Base-by-base conservation (phyloP, 2,797 vertebrate species). In the Setipinna tenuifilis region DNA sequence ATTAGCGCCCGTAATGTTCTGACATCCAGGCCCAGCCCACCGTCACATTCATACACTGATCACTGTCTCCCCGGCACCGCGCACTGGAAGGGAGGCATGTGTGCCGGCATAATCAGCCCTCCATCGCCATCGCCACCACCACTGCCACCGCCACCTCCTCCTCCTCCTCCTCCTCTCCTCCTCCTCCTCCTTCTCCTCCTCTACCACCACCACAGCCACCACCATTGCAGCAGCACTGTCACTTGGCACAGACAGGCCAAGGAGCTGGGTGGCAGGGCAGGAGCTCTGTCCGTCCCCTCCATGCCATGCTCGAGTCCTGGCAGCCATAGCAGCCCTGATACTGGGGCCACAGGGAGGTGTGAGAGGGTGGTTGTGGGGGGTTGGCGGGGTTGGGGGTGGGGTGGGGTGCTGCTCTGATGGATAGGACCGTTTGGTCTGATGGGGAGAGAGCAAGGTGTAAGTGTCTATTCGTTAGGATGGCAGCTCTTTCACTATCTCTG, bases 1-100 rank as follows among this genome's bases (percentile, higher is more conserved):
- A 97, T 97, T 97, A 97, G 96, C 91, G 94, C 95, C 94, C 96
- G 96, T 97, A 96, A 97, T 96, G 96, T 97, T 97, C 96, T 96
- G 96, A 97, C 96, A 96, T 96, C 95, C 96, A 94, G 95, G 95
- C 95, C 95, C 95, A 95, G 95, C 94, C 96, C 95, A 93, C 96
- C 95, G 95, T 96, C 96, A 97, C 95, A 96, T 96, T 96, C 96
- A 96, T 96, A 96, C 95, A 96, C 95, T 95, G 96, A 96, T 96
- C 95, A 95, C 94, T 94, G 86, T 88, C 96, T 96, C 96, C 95
- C 96, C 95, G 94, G 96, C 95, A 91, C 92, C 94, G 95, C 94
- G 93, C 91, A 92, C 93, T 94, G 95, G 93, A 95, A 96, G 95
- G 95, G 95, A 96, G 96, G 94, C 68, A 41, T 83, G 61, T 35